A percentile compares a stretch with the other conserved stretches of the same genome.
Conservation (phyloP, 2,888 invertebrate genomes). For the Rhamnusium bicolor region DNA sequence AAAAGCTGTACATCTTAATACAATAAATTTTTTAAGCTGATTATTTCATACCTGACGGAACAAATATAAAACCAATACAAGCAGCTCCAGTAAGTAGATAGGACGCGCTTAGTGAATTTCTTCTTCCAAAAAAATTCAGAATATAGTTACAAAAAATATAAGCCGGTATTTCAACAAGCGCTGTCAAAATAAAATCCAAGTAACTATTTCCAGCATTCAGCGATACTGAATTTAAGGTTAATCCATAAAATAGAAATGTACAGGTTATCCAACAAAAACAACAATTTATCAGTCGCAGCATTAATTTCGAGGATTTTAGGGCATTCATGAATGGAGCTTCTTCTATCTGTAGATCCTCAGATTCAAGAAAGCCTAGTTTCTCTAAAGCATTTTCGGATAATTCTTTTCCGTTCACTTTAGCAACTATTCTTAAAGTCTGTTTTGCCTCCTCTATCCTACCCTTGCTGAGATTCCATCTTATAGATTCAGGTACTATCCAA, state of each 20-base stretch:
- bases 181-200: constrained; percentile 82
- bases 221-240: constrained; percentile 84
- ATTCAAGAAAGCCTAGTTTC: constrained; percentile 54
- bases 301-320: constrained; percentile 61
- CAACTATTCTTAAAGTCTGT: constrained; percentile 75
- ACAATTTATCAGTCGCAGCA: constrained; percentile 76
- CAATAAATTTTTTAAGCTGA: background rate
- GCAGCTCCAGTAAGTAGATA: constrained; percentile 78
- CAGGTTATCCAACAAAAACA: constrained; percentile 88
- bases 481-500: constrained; percentile 81
- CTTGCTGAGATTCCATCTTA: constrained; percentile 82
- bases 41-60: constrained; percentile 71
- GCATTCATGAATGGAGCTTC: constrained; percentile 39
- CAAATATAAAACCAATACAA: constrained; percentile 76
- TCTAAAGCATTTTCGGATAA: constrained; percentile 64
- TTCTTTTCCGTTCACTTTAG: constrained; percentile 74
- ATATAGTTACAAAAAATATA: constrained; percentile 78
- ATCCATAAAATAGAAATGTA: constrained; percentile 85
- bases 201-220: constrained; percentile 84
- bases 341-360: constrained; percentile 30
- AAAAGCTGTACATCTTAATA: no score
- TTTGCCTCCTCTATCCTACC: constrained; percentile 75
- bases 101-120: constrained; percentile 76
- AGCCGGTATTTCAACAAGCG: constrained; percentile 82
- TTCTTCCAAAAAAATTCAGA: constrained; percentile 78